These are phyloP conservation scores for Scaptomyza reducta DNA, from an alignment of 2,888 invertebrate species.

Conservation along the genomic window DNA sequence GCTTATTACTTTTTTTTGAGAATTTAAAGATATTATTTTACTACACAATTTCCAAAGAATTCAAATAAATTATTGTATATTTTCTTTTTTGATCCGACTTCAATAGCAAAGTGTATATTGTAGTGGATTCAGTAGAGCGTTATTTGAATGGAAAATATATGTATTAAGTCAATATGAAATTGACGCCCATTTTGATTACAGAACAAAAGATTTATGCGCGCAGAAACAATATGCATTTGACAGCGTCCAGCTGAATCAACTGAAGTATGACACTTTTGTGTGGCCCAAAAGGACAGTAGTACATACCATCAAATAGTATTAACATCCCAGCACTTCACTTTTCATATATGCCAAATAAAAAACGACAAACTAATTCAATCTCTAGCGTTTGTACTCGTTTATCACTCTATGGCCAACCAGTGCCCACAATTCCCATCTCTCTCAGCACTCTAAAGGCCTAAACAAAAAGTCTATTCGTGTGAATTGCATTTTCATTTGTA, in stretches of 20 bases:
- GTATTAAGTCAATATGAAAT: conserved; percentile 32
- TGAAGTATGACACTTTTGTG: conserved; percentile 47
- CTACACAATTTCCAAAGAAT: neutral
- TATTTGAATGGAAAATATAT: conserved; percentile 9
- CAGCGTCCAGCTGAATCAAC: conserved; percentile 36
- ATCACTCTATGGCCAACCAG: conserved; percentile 44
- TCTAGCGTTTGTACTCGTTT: conserved; percentile 69
- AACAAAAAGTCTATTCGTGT: conserved; percentile 63
- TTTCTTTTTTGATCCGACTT: neutral
- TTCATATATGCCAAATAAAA: conserved; percentile 34
- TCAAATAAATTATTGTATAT: neutral
- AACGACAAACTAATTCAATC: conserved; percentile 76
- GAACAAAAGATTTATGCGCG: conserved; percentile 68
- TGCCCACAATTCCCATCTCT: conserved; percentile 21
- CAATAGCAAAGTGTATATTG: neutral
- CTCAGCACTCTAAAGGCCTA: conserved; percentile 33
- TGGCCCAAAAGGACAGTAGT: conserved; percentile 16
- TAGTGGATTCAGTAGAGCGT: neutral
- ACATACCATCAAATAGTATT: conserved; percentile 4
- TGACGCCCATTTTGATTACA: conserved; percentile 40
- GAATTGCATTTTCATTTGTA: conserved; percentile 79
- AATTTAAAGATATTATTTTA: neutral
- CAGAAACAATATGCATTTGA: conserved; percentile 68
- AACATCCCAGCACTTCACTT: conserved; percentile 33
- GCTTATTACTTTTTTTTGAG: neutral